phyloP scores from a whole-genome alignment of 2,888 invertebrate species.

The Heliconius sara region DNA sequence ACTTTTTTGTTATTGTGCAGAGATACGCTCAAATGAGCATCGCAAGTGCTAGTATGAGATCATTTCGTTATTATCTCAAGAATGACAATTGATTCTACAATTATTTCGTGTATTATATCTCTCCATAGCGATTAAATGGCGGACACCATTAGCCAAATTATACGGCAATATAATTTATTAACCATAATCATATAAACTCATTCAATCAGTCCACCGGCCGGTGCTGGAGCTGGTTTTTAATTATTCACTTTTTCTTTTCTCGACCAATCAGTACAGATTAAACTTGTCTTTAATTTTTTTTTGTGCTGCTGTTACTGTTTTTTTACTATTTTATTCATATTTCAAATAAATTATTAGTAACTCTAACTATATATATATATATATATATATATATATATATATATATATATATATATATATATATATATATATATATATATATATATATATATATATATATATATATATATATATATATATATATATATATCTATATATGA shows the following conservation, averaged over 20 bases:
- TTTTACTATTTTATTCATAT: slow-evolving; percentile 5
- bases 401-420: too few relatives aligned
- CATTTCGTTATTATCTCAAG: slow-evolving; percentile 4
- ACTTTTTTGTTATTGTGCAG: slow-evolving; percentile 4
- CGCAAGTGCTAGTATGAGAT: slow-evolving; percentile 16
- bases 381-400: too few relatives aligned
- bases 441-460: too few relatives aligned
- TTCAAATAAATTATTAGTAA: neutral
- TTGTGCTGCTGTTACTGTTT: neutral
- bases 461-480: too few relatives aligned
- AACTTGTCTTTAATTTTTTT: slow-evolving; percentile 36
- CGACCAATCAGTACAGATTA: slow-evolving; percentile 41
- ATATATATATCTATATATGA: too few relatives aligned
- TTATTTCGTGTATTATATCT: slow-evolving; percentile 18
- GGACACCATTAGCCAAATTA: slow-evolving; percentile 39
- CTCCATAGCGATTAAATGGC: slow-evolving; percentile 25
- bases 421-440: too few relatives aligned
- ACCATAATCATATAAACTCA: slow-evolving; percentile 45
- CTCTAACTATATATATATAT: neutral
- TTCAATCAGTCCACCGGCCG: slow-evolving; percentile 43
- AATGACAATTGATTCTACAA: slow-evolving; percentile 27
- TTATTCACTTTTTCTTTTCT: slow-evolving; percentile 45
- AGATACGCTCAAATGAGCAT: slow-evolving; percentile 13
- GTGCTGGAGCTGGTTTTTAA: slow-evolving; percentile 42
- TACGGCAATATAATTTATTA: slow-evolving; percentile 47